Evolutionary conservation across 2,797 vertebrate genomes (phyloP).

Genomic region (Pachyuromys duprasi): DNA sequence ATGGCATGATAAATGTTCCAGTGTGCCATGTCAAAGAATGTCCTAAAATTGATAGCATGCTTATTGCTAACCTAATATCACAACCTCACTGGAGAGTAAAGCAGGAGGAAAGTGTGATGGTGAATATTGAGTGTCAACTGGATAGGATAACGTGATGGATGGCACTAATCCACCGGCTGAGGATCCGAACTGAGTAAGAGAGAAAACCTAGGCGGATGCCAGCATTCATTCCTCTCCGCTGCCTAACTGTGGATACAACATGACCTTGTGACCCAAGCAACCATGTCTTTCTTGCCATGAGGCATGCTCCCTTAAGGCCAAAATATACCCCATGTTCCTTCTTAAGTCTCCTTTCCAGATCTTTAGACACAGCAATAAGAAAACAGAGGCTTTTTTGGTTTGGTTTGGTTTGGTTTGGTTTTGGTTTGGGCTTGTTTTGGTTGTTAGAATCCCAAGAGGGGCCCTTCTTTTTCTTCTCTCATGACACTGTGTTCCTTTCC

Average conservation of each 20-base stretch:
- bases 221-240: background rate
- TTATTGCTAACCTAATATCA: background rate
- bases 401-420: no score
- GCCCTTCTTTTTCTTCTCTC: background rate
- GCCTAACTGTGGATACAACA: no score
- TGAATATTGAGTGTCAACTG: background rate
- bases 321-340: no score
- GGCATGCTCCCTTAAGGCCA: background rate
- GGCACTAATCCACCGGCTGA: no score
- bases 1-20: background rate
- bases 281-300: background rate
- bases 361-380: background rate
- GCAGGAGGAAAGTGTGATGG: background rate
- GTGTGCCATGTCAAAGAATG: background rate
- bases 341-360: background rate
- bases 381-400: background rate
- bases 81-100: background rate
- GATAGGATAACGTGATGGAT: background rate
- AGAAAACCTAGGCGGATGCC: background rate
- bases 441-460: background rate
- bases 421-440: background rate
- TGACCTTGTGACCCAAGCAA: background rate
- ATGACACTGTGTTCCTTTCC: background rate
- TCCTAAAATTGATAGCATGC: background rate
- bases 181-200: background rate